A percentile compares a stretch with the other conserved stretches of the same genome.
phyloP scores from a whole-genome alignment of 2,888 invertebrate genomes.

The Parthenolecanium corni region DNA sequence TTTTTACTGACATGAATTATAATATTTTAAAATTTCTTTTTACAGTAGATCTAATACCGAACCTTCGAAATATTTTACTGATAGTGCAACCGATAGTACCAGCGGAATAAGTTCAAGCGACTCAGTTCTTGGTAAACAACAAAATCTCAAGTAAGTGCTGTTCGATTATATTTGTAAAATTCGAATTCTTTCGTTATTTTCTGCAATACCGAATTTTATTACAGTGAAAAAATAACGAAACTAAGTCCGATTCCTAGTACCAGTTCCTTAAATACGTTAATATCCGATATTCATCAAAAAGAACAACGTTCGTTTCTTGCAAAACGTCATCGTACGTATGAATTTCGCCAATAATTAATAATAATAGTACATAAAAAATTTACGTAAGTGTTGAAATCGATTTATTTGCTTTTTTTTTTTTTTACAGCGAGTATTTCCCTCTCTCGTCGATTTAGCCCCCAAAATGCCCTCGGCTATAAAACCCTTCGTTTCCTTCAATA shows the following conservation, averaged over 20 bases:
- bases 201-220: constrained; percentile 17
- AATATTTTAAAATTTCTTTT: no score
- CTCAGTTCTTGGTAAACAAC: constrained; percentile 49
- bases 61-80: constrained; percentile 25
- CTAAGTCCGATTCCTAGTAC: constrained; percentile 82
- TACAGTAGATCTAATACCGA: constrained; percentile 23
- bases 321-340: constrained; percentile 16
- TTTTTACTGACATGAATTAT: no score
- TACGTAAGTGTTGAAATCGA: neutral
- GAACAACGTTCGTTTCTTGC: constrained; percentile 13
- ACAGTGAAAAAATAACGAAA: constrained; percentile 57
- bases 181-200: neutral
- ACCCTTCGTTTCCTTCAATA: constrained; percentile 56
- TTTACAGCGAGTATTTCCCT: constrained; percentile 20
- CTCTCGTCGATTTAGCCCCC: constrained; percentile 3
- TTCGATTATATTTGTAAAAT: neutral
- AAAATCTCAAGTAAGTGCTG: constrained; percentile 28
- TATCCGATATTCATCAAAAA: constrained; percentile 13
- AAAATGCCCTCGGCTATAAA: constrained; percentile 62
- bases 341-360: neutral
- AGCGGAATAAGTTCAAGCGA: constrained; percentile 74
- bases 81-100: constrained; percentile 55
- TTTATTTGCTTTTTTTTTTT: neutral
- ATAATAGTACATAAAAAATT: neutral
- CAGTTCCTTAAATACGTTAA: constrained; percentile 33